Evolutionary conservation across 1,140 invertebrate species (phyloP), one percentile per base, ranked within the genome.

Genomic region (Drosophila melanica): DNA sequence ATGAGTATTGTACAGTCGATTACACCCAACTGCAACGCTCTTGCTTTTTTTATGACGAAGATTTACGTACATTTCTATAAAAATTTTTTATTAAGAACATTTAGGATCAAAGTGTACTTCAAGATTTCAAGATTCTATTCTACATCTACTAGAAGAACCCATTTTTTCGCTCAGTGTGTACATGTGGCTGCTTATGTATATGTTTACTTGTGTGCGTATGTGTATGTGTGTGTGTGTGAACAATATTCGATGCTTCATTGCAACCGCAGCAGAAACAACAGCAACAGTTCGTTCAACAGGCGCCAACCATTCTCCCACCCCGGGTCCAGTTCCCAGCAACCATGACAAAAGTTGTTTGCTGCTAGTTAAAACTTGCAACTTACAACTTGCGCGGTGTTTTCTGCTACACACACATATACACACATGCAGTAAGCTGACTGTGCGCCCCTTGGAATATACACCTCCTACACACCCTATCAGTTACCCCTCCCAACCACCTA

Each of bases 351-450:
- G 37, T 75, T 75, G 67, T 75, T 82, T 87, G 79, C 77, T 81
- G 71, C 81, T 86, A 81, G 82, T 87, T 82, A 74, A 87, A 87
- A 87, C 82, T 87, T 87, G 82, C 75, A 87, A 87, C 84, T 89
- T 87, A 87, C 75, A 87, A 87, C 84, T 89, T 87, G 84, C 82
- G 82, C 82, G 82, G 87, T 87, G 87, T 87, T 89, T 87, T 84
- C 82, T 87, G 84, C 76, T 79, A 77, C 65, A 87, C 77, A 75
- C 68, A 80, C 72, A 68, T 37, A 55, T 16, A 57, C 45, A 42
- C 35, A 54, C 48, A 48, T 33, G 14, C 23, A 30, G 39, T 8
- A 20, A 23, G 12, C 41, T 39, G 6, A 27, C 12, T 35, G 53
- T 18, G 14, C 27, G 6, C 11, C 44, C 41, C 9, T 44, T 27